Conservation (phyloP, 2,113 vertebrate species). For the Rhinopomastus cyanomelas region DNA sequence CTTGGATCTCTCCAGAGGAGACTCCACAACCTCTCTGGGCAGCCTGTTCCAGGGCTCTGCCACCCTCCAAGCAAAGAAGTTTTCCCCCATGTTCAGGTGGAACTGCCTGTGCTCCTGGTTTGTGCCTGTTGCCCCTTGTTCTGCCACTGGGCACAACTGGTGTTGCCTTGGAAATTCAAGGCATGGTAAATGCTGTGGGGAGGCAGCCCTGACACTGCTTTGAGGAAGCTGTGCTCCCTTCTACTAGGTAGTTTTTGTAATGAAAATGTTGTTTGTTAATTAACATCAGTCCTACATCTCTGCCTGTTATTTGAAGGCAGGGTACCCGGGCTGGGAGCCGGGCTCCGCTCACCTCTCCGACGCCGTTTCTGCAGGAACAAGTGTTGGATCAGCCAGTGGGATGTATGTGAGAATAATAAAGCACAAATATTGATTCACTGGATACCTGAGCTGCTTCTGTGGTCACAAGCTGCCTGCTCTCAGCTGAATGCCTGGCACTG, state of each 20-base stretch:
- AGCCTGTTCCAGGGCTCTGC: no score
- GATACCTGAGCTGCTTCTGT: background rate
- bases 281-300: background rate
- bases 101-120: no score
- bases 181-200: background rate
- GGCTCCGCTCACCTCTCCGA: background rate
- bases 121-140: no score
- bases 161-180: background rate
- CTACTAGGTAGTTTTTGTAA: background rate
- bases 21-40: no score
- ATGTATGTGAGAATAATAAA: background rate
- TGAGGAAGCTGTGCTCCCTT: background rate
- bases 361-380: background rate
- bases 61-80: no score
- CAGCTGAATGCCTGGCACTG: background rate
- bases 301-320: background rate
- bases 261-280: background rate
- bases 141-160: no score
- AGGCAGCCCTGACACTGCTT: no score
- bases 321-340: background rate
- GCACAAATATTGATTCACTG: conserved; percentile 19
- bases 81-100: no score
- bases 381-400: conserved; percentile 30
- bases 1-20: no score
- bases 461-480: background rate